Conservation (phyloP, 2,888 invertebrate genomes). For the Clivina fossor region DNA sequence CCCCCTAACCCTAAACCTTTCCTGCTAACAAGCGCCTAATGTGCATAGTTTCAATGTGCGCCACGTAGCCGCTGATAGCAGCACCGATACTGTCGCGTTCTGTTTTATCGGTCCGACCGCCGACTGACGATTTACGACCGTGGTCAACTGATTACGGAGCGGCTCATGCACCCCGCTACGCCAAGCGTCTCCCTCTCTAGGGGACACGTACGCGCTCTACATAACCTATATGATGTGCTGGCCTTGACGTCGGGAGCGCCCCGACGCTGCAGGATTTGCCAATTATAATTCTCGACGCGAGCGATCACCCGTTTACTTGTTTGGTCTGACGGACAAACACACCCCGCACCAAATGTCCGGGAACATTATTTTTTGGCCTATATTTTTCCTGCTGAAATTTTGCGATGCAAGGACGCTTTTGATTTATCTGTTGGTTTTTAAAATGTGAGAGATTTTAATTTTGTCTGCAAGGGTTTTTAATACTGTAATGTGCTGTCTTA, state of each 20-base stretch:
- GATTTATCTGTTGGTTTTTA: too few relatives aligned
- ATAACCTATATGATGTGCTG: conserved; percentile 12
- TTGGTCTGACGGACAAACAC: too few relatives aligned
- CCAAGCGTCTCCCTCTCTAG: too few relatives aligned
- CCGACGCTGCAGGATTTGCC: conserved; percentile 4
- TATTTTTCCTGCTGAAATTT: too few relatives aligned
- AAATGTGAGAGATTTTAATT: too few relatives aligned
- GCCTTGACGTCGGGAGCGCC: background rate
- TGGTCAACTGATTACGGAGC: conserved; percentile 29
- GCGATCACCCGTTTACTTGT: too few relatives aligned
- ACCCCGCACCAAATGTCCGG: too few relatives aligned
- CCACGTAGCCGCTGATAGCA: conserved; percentile 52
- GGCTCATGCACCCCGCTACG: background rate
- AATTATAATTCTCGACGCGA: conserved; percentile 31
- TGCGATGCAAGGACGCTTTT: too few relatives aligned
- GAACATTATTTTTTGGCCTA: too few relatives aligned
- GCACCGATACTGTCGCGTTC: conserved; percentile 52
- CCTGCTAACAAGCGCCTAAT: conserved; percentile 31
- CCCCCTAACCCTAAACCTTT: too few relatives aligned
- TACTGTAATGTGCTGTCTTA: too few relatives aligned
- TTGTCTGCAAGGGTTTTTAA: too few relatives aligned
- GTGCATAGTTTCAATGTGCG: conserved; percentile 51
- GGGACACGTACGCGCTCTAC: conserved; percentile 29
- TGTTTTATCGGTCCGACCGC: conserved; percentile 49
- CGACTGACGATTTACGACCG: conserved; percentile 32